Percentiles rank a stretch among this genome's conserved stretches.
Conservation (phyloP, 2,888 invertebrate genomes). For the Rhyacophila evoluta region DNA sequence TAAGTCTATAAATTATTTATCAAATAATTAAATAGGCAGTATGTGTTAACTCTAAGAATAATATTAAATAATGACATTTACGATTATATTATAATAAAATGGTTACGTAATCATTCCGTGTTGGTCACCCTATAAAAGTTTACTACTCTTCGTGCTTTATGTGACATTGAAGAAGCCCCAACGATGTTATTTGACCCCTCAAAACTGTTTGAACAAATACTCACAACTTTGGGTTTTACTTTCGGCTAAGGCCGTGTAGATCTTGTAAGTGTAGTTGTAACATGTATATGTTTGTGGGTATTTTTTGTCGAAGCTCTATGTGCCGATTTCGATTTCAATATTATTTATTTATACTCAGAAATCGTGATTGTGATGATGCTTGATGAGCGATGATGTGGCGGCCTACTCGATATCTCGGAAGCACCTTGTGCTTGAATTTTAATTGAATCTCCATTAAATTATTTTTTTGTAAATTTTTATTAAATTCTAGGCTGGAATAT, state of each 20-base stretch:
- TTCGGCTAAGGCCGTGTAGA: neutral
- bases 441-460: neutral
- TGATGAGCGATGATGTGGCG: neutral
- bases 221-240: neutral
- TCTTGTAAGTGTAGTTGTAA: neutral
- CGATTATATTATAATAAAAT: no score
- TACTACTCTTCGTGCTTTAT: slow-evolving; percentile 1
- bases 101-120: neutral
- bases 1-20: no score
- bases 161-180: slow-evolving; percentile 11
- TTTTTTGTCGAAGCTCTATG: slow-evolving; percentile 1
- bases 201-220: neutral
- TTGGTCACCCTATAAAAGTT: neutral
- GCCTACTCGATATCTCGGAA: neutral
- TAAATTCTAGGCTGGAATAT: no score
- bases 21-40: no score
- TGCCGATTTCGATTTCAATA: slow-evolving; percentile 11
- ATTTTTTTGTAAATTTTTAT: no score
- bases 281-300: neutral
- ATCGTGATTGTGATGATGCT: slow-evolving; percentile 16
- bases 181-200: slow-evolving; percentile 8
- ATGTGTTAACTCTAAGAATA: no score
- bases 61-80: no score
- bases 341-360: slow-evolving; percentile 5
- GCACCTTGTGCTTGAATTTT: slow-evolving; percentile 8